phyloP scores from a whole-genome alignment of 2,888 invertebrate species.

The Dasypogon diadema region DNA sequence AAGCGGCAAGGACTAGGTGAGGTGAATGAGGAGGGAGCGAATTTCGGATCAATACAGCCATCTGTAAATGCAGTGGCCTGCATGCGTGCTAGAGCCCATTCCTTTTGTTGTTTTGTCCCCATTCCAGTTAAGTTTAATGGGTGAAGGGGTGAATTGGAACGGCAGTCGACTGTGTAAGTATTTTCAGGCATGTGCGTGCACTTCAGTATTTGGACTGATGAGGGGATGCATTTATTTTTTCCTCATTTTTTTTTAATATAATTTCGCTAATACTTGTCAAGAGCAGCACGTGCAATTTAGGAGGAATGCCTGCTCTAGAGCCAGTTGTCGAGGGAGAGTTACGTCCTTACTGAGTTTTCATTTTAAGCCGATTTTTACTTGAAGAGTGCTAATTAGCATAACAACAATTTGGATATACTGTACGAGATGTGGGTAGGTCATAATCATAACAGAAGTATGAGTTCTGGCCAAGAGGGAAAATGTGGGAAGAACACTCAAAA shows the following conservation, averaged over 20 bases:
- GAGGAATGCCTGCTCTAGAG: not conserved
- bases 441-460: too few species aligned
- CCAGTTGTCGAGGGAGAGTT: not conserved
- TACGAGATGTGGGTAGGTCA: too few species aligned
- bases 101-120: conserved; percentile 9
- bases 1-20: not conserved
- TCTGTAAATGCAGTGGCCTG: conserved; percentile 48
- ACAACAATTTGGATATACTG: too few species aligned
- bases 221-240: conserved; percentile 39
- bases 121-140: not conserved
- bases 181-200: conserved; percentile 42
- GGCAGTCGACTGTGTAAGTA: not conserved
- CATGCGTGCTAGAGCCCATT: conserved; percentile 24
- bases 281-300: conserved; percentile 51
- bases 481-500: too few species aligned
- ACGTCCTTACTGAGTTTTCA: conserved; percentile 13
- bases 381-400: conserved; percentile 21
- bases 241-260: not conserved
- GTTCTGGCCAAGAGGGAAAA: too few species aligned
- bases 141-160: conserved; percentile 22
- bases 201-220: conserved; percentile 10
- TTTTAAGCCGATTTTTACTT: conserved; percentile 46
- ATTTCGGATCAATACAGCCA: conserved; percentile 51
- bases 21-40: not conserved
- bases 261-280: conserved; percentile 34